Evolutionary conservation across 2,888 invertebrate genomes (phyloP), one percentile per base, ranked within the genome.

Genomic region (Cerceris rybyensis): DNA sequence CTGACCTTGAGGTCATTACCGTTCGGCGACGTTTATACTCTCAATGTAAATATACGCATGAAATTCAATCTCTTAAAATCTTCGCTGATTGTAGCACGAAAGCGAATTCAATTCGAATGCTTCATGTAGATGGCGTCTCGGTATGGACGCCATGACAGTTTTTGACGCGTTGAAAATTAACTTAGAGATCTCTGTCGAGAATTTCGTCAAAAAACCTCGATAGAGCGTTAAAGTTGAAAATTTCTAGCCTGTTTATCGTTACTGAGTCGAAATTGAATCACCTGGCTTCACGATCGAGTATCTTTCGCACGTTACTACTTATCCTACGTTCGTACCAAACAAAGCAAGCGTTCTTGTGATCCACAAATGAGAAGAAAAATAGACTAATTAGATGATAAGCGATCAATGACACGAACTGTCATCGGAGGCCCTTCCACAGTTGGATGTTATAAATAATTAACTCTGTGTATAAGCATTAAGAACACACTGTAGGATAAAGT

Each of bases 401-500:
- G 17, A 55, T 55, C 55, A 13, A 55, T 17, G 55, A 28, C 52
- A 50, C 50, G n/a, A 50, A 50, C 11, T 46, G 11, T n/a, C 6
- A 59, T 41, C 59, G 42, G 13, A 7, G 11, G 13, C 17, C 55
- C 55, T 55, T 55, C 17, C 55, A 9, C 11, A 59, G 59, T 73
- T 76, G 61, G 7, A 73, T 9, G 46, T 49, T 28, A 70, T 73
- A 68, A 70, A 75, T 70, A 9, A 42, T 69, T 28, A 41, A 52
- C 66, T 57, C 63, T 17, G 41, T 13, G 63, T 57, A 16, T 5
- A 78, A 75, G 75, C 71, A 52, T 75, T 71, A 67, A 75, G 9
- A 67, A 41, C 58, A 70, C 41, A 50, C 60, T 52, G 46, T 61
- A 75, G 54, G n/a, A 64, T 66, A 61, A 39, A 68, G 68, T 14